phyloP scores from a whole-genome alignment of 2,113 vertebrate species.

The Siniperca knerii region DNA sequence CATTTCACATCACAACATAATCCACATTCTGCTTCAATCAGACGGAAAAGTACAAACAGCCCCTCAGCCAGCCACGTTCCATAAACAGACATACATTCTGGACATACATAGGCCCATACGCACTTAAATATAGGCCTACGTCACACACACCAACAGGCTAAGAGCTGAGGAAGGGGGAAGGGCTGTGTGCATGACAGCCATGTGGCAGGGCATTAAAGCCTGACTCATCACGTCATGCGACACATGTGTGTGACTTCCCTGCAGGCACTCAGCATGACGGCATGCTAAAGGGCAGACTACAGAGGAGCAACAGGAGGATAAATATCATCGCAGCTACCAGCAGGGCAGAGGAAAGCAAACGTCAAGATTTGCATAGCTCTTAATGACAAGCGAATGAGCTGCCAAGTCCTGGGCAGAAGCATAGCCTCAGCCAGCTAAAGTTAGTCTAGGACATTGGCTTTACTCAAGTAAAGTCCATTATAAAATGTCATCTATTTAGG shows the following conservation, averaged over 20 bases:
- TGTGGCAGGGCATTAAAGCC: slow-evolving; percentile 74
- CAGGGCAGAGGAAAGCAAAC: slow-evolving; percentile 40
- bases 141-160: slow-evolving; percentile 48
- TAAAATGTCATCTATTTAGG: slow-evolving; percentile 56
- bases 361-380: slow-evolving; percentile 37
- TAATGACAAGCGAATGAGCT: slow-evolving; percentile 29
- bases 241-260: slow-evolving; percentile 60
- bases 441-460: slow-evolving; percentile 43
- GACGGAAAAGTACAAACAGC: slow-evolving; percentile 70
- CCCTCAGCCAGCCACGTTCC: slow-evolving; percentile 45
- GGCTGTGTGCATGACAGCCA: slow-evolving; percentile 62
- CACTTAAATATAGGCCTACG: slow-evolving; percentile 39
- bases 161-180: slow-evolving; percentile 15
- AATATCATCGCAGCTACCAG: slow-evolving; percentile 55
- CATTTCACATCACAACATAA: slow-evolving; percentile 67
- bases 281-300: slow-evolving; percentile 55
- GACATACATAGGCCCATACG: slow-evolving; percentile 32
- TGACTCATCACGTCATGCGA: slow-evolving; percentile 77
- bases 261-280: slow-evolving; percentile 59
- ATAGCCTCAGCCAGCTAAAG: slow-evolving; percentile 20
- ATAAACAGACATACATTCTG: slow-evolving; percentile 43
- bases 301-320: slow-evolving; percentile 63
- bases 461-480: slow-evolving; percentile 47
- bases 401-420: slow-evolving; percentile 34
- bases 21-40: slow-evolving; percentile 67